phyloP scores from a whole-genome alignment of 2,797 vertebrate species.

The Leptoclinus maculatus region DNA sequence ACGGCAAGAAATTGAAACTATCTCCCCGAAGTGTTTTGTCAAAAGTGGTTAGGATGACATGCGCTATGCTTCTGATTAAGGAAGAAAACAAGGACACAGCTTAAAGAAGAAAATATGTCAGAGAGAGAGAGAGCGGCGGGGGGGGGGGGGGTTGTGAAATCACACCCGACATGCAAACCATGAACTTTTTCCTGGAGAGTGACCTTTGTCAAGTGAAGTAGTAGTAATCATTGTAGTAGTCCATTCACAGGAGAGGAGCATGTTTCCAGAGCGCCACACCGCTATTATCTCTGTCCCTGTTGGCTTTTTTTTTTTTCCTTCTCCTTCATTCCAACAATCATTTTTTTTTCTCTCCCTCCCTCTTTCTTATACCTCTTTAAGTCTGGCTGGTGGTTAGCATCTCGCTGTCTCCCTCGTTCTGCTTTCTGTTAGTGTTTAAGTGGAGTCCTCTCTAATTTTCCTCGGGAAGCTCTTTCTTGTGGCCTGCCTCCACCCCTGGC shows the following conservation, averaged over 20 bases:
- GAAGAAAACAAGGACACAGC: constrained; percentile 38
- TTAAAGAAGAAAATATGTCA: constrained; percentile 41
- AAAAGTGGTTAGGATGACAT: constrained; percentile 42
- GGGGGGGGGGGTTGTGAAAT: constrained; percentile 33
- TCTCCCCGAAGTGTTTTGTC: constrained; percentile 56
- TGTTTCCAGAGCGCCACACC: constrained; percentile 64
- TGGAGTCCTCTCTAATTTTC: constrained; percentile 87
- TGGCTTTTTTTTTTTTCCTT: constrained; percentile 48
- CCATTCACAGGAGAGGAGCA: constrained; percentile 54
- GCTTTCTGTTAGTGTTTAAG: constrained; percentile 84
- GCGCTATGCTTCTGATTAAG: constrained; percentile 53
- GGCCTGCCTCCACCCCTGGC: constrained; percentile 82
- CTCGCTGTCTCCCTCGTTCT: constrained; percentile 68
- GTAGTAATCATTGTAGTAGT: constrained; percentile 51
- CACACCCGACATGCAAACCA: constrained; percentile 33
- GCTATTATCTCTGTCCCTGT: constrained; percentile 70
- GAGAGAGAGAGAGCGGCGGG: background rate
- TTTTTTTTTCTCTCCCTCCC: constrained; percentile 27
- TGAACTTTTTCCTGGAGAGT: constrained; percentile 43
- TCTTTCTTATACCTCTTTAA: constrained; percentile 66
- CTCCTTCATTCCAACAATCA: constrained; percentile 62
- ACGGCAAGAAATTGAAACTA: constrained; percentile 36
- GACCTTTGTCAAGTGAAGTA: constrained; percentile 61
- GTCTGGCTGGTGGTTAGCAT: constrained; percentile 78
- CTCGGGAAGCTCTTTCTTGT: constrained; percentile 85